Conservation (phyloP, 2,113 vertebrate genomes). For the Lampris incognitus region DNA sequence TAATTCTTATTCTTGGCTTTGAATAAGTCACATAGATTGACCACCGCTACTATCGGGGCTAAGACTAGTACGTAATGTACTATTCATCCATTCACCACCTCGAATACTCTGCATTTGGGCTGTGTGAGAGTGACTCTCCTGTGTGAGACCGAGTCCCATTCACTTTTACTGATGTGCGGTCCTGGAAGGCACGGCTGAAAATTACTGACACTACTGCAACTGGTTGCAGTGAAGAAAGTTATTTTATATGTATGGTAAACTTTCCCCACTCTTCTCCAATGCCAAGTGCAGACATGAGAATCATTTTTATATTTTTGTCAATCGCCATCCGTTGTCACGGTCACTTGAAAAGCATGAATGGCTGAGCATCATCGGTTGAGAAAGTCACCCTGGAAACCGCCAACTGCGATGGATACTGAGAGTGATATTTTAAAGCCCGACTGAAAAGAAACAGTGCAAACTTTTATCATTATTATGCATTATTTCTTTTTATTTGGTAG, state of each 20-base stretch:
- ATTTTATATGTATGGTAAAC: slow-evolving; percentile 33
- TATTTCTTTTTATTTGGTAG: slow-evolving; percentile 47
- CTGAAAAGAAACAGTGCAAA: slow-evolving; percentile 10
- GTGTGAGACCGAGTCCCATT: slow-evolving; percentile 35
- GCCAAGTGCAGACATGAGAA: slow-evolving; percentile 53
- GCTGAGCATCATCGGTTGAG: slow-evolving; percentile 30
- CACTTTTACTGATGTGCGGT: slow-evolving; percentile 39
- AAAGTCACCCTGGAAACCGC: slow-evolving; percentile 68
- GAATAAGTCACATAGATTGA: slow-evolving; percentile 61
- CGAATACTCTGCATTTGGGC: slow-evolving; percentile 55
- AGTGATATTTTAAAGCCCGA: slow-evolving; percentile 52
- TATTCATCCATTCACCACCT: slow-evolving; percentile 52
- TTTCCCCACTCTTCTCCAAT: slow-evolving; percentile 17
- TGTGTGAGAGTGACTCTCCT: slow-evolving; percentile 48
- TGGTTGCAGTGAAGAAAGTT: slow-evolving; percentile 71
- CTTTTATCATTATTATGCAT: slow-evolving; percentile 14
- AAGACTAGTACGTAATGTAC: slow-evolving; percentile 47
- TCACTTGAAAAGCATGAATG: slow-evolving; percentile 29
- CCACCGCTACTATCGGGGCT: slow-evolving; percentile 42
- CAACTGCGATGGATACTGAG: slow-evolving; percentile 45
- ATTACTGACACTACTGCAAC: slow-evolving; percentile 73
- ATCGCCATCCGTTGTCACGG: slow-evolving; percentile 46
- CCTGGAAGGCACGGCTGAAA: slow-evolving; percentile 37
- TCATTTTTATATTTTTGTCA: slow-evolving; percentile 36
- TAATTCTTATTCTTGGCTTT: slow-evolving; percentile 22